Conservation (phyloP, 2,888 invertebrate species). For the Mimachlamys varia region DNA sequence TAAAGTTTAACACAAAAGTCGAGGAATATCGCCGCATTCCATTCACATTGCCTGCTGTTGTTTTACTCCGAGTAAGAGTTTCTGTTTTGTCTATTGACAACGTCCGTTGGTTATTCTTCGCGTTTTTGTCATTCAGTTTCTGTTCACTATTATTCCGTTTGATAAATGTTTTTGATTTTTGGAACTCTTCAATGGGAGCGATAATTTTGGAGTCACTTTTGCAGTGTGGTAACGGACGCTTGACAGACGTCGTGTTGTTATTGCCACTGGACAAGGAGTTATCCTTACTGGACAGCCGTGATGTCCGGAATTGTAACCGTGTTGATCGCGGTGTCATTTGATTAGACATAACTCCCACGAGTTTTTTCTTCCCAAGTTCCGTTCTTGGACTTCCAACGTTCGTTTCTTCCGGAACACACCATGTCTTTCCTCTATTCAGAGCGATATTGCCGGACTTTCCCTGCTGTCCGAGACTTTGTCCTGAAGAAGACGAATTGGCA, state of each 20-base stretch:
- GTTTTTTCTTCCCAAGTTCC: conserved; percentile 40
- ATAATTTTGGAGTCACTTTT: conserved; percentile 52
- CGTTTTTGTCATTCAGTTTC: conserved; percentile 47
- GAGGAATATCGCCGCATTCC: conserved; percentile 61
- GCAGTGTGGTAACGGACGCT: conserved; percentile 46
- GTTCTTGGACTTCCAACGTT: background rate
- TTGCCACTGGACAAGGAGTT: conserved; percentile 53
- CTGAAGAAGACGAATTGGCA: conserved; percentile 46
- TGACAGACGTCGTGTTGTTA: conserved; percentile 50
- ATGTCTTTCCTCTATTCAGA: conserved; percentile 48
- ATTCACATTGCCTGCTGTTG: conserved; percentile 52
- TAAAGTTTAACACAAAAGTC: conserved; percentile 52
- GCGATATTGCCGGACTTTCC: conserved; percentile 35
- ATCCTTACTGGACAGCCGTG: conserved; percentile 52
- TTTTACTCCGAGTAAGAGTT: conserved; percentile 44
- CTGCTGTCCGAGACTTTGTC: conserved; percentile 37
- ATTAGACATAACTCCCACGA: background rate
- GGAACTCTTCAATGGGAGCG: conserved; percentile 48
- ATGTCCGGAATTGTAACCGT: conserved; percentile 36
- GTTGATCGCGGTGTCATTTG: conserved; percentile 45
- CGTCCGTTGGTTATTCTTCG: conserved; percentile 43
- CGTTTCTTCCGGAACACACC: conserved; percentile 49
- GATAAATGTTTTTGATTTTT: conserved; percentile 45
- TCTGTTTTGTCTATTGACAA: conserved; percentile 53
- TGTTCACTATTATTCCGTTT: conserved; percentile 57